Conservation (phyloP, 2,113 vertebrate genomes). For the Nansenia antarctica region DNA sequence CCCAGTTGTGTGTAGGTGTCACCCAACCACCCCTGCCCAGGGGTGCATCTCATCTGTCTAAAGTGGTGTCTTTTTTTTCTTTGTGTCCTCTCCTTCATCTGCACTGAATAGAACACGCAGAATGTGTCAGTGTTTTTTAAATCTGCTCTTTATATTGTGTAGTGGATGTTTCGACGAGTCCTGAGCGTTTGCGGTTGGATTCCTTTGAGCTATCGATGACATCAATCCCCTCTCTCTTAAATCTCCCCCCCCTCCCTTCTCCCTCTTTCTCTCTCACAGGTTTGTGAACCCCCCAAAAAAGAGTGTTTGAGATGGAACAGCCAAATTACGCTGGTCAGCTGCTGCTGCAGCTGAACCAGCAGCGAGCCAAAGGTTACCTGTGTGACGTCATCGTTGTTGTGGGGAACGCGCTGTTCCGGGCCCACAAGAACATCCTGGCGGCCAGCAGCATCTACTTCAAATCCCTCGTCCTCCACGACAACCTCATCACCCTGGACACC, state of each 20-base stretch:
- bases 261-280: background rate
- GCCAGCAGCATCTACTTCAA: conserved; percentile 94
- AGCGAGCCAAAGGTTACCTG: conserved; percentile 91
- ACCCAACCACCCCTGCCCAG: too few relatives aligned
- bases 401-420: conserved; percentile 90
- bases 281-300: conserved; percentile 10
- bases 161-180: background rate
- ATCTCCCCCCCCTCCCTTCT: background rate
- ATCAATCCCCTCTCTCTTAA: too few relatives aligned
- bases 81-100: too few relatives aligned
- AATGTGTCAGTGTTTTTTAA: too few relatives aligned
- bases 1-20: too few relatives aligned
- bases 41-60: too few relatives aligned
- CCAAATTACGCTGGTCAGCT: conserved; percentile 93
- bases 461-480: conserved; percentile 89
- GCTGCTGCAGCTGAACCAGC: conserved; percentile 91
- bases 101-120: too few relatives aligned
- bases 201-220: too few relatives aligned
- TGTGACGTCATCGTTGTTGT: conserved; percentile 92
- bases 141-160: too few relatives aligned
- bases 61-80: too few relatives aligned
- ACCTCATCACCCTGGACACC: conserved; percentile 90
- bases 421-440: conserved; percentile 91
- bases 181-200: background rate
- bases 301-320: conserved; percentile 85